Conservation (phyloP, 2,888 invertebrate species). For the Isotomurus palustris region DNA sequence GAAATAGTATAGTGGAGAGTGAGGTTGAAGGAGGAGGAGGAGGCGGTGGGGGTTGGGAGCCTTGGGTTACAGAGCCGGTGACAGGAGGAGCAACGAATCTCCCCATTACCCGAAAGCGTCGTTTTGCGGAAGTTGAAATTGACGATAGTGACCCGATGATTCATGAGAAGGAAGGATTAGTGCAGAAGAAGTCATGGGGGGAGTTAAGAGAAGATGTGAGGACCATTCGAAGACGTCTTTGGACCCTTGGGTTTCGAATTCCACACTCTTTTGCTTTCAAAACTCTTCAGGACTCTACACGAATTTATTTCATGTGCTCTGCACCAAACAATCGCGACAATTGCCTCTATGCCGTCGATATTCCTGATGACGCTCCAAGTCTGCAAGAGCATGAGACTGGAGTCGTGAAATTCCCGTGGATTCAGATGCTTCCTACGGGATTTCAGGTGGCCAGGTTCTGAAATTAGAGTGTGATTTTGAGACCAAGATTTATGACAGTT, state of each 20-base stretch:
- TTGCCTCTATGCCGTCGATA: conserved; percentile 50
- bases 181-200: conserved; percentile 62
- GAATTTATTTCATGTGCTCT: conserved; percentile 85
- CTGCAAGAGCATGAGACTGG: neutral
- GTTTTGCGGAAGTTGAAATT: too few species aligned
- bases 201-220: conserved; percentile 75
- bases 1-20: neutral
- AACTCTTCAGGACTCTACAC: conserved; percentile 60
- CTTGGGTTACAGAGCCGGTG: too few species aligned
- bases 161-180: too few species aligned
- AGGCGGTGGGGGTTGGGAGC: too few species aligned
- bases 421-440: conserved; percentile 42
- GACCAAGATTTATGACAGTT: neutral
- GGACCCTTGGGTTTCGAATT: conserved; percentile 72
- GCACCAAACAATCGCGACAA: conserved; percentile 86
- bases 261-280: conserved; percentile 78
- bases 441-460: conserved; percentile 32
- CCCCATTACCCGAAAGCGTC: too few species aligned
- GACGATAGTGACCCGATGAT: too few species aligned
- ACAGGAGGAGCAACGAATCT: too few species aligned
- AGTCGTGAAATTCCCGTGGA: conserved; percentile 39
- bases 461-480: neutral
- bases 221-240: conserved; percentile 71
- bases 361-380: conserved; percentile 40
- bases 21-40: neutral